phyloP scores from a whole-genome alignment of 2,113 vertebrate species.

The Neofelis nebulosa region DNA sequence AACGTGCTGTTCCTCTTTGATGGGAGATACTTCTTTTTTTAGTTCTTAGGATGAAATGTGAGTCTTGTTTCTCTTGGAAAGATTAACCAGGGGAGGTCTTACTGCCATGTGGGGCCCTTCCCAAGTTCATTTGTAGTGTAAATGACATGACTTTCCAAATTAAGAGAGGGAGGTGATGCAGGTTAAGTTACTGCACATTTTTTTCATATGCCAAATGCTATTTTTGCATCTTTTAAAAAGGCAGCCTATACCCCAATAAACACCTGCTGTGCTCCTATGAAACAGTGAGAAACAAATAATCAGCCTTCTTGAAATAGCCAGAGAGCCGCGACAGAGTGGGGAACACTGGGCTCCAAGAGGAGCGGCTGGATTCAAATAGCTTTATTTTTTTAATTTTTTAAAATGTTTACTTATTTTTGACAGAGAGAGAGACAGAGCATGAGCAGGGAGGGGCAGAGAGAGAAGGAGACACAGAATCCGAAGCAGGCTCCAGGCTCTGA shows the following conservation, averaged over 20 bases:
- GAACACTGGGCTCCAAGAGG: background rate
- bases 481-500: too few species aligned
- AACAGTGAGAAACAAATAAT: slow-evolving; percentile 24
- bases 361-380: background rate
- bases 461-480: too few species aligned
- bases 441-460: too few species aligned
- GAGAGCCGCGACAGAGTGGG: background rate
- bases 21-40: background rate
- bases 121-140: slow-evolving; percentile 46
- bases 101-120: background rate
- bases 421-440: too few species aligned
- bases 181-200: slow-evolving; percentile 35
- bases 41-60: slow-evolving; percentile 10
- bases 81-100: background rate
- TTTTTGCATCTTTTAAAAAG: slow-evolving; percentile 54
- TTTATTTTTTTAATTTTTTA: too few species aligned
- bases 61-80: background rate
- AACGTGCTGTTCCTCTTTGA: background rate
- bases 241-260: background rate
- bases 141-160: slow-evolving; percentile 48
- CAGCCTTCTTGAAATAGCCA: slow-evolving; percentile 41
- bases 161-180: slow-evolving; percentile 7
- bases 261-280: slow-evolving; percentile 16
- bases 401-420: too few species aligned
- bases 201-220: slow-evolving; percentile 35